These are phyloP conservation scores for Colostygia pectinataria DNA, from an alignment of 2,888 invertebrate genomes.

Conservation along the genomic window DNA sequence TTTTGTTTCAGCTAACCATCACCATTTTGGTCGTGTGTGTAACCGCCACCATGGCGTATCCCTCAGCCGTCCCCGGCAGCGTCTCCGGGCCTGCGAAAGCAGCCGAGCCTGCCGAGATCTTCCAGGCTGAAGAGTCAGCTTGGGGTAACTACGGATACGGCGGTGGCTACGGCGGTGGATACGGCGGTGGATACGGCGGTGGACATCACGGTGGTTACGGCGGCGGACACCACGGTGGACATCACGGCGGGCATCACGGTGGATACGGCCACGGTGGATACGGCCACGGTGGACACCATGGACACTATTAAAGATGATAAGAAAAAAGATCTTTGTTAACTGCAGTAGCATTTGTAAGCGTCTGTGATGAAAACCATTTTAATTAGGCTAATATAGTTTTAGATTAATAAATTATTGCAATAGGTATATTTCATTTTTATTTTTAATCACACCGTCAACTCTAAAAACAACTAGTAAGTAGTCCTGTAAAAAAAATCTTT, in stretches of 20 bases:
- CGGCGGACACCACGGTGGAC: background rate
- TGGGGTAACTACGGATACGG: background rate
- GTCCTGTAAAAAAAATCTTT: background rate
- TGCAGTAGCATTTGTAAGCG: background rate
- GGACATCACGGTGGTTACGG: no score
- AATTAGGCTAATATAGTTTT: slow-evolving; percentile 3
- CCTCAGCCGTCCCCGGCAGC: slow-evolving; percentile 19
- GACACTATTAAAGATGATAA: no score
- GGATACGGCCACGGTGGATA: no score
- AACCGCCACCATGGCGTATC: slow-evolving; percentile 35
- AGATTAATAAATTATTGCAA: slow-evolving; percentile 3
- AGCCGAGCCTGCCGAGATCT: slow-evolving; percentile 5
- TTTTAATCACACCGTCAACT: no score
- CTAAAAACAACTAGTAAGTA: no score
- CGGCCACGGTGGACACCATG: background rate
- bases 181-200: slow-evolving; percentile 8
- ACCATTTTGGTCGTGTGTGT: slow-evolving; percentile 34
- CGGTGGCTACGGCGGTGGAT: slow-evolving; percentile 14
- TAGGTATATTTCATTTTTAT: no score
- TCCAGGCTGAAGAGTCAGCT: slow-evolving; percentile 14
- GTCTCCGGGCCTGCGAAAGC: no score
- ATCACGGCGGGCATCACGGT: background rate
- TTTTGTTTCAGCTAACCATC: slow-evolving; percentile 38
- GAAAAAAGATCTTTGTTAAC: no score
- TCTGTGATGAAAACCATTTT: slow-evolving; percentile 15